phyloP scores from a whole-genome alignment of 1,140 invertebrate species.

The Drosophila teissieri region DNA sequence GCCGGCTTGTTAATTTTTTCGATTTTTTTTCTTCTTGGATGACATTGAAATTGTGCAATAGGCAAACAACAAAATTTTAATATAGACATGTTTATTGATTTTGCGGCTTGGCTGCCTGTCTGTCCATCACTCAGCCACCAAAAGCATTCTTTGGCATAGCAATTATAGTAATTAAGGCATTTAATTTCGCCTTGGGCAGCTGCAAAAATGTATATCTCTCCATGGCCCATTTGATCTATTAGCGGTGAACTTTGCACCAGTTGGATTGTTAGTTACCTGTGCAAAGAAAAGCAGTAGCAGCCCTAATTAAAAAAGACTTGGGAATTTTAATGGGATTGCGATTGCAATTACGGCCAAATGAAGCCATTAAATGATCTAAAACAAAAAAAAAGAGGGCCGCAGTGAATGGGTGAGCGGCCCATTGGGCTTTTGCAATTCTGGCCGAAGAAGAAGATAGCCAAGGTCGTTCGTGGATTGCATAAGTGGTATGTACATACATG shows the following conservation, averaged over 20 bases:
- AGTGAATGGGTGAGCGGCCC: conserved; percentile 49
- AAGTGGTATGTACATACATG: conserved; percentile 24
- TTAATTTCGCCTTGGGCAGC: conserved; percentile 56
- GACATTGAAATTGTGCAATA: conserved; percentile 77
- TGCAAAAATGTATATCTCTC: conserved; percentile 6
- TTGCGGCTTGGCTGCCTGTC: conserved; percentile 21
- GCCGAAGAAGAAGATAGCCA: conserved; percentile 50
- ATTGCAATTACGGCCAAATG: conserved; percentile 45
- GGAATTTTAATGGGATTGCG: conserved; percentile 44
- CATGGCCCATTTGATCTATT: conserved; percentile 8
- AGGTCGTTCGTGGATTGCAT: conserved; percentile 65
- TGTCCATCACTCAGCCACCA: conserved; percentile 46
- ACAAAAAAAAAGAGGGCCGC: conserved; percentile 10
- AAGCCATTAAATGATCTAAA: conserved; percentile 42
- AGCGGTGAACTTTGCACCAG: conserved; percentile 35
- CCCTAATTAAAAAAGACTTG: conserved; percentile 37
- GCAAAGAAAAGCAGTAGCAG: conserved; percentile 22
- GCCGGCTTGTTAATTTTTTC: conserved; percentile 61
- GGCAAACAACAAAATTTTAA: conserved; percentile 32
- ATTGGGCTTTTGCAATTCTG: conserved; percentile 50
- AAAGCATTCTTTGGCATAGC: conserved; percentile 67
- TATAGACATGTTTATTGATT: conserved; percentile 71
- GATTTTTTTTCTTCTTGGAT: conserved; percentile 23
- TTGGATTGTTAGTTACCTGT: conserved; percentile 22
- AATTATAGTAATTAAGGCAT: conserved; percentile 75